Base-by-base conservation (phyloP, 2,113 vertebrate genomes). In the Microcebus tavaratra region DNA sequence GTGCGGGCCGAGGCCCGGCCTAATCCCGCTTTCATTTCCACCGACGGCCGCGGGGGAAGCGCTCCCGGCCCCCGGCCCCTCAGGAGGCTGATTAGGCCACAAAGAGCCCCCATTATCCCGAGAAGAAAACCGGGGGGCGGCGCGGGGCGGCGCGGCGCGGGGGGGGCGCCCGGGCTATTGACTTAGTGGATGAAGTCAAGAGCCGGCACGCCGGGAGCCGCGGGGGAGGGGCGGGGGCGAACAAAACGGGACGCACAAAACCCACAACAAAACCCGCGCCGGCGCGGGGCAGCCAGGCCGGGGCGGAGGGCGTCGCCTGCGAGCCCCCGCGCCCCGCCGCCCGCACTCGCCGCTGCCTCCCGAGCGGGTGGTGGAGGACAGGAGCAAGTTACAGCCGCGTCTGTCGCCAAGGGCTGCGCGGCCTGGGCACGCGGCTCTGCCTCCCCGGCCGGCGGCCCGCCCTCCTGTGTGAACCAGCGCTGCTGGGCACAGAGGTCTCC, bases 1-100 rank as follows among this genome's bases (percentile, higher is more conserved):
- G 99, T 99, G 99, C 98, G 99, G 99, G 99, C 99, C 99, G 98
- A 98, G 99, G 99, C 98, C 98, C 98, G 98, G 98, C 98, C 98
- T 99, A 99, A 99, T 99, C 99, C 99, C 96, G 98, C 99, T 99
- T 99, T 99, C 99, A 99, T 99, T 99, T 99, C 98, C 96, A 98
- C 99, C 99, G 99, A 99, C 99, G 99, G 99, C 99, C 99, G 99
- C 99, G 99, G 96, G 99, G 99, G 99, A 99, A 99, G 99, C 99
- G 99, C 98, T 98, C 98, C 98, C 96, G 99, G 99, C 99, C 99
- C 99, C 98, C 96, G 98, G 98, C 99, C 99, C 99, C 98, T 99
- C 98, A 98, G 99, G 99, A 99, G 99, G 98, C 99, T 99, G 99
- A 99, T 99, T 99, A 99, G 99, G 97, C 98, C 98, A 99, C 99